These are phyloP conservation scores for Metaphire vulgaris DNA, from an alignment of 1,140 invertebrate genomes.

Conservation along the genomic window DNA sequence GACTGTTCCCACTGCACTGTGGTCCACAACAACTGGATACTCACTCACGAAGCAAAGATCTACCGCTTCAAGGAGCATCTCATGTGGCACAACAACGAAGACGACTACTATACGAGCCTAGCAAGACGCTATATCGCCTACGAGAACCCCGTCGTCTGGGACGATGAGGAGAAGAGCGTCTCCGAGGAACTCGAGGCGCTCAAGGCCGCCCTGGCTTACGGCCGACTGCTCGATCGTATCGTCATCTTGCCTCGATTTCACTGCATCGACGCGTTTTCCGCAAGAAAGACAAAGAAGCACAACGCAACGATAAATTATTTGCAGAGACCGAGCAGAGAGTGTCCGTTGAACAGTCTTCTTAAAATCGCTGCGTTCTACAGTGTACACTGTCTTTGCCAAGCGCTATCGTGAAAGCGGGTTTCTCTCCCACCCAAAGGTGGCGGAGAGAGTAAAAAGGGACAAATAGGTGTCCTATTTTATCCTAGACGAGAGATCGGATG, in stretches of 20 bases:
- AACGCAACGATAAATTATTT: too few relatives aligned
- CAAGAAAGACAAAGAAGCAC: too few relatives aligned
- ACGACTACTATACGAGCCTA: conserved; percentile 24
- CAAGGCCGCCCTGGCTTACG: conserved; percentile 18
- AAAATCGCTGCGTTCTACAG: conserved; percentile 24
- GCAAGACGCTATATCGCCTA: conserved; percentile 15
- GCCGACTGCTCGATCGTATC: conserved; percentile 19
- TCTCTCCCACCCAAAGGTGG: conserved; percentile 19
- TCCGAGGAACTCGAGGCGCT: conserved; percentile 15
- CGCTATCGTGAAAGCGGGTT: conserved; percentile 27
- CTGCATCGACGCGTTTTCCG: conserved; percentile 8
- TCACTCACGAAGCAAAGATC: conserved; percentile 26
- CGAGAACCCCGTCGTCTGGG: conserved; percentile 8
- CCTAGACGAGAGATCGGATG: too few relatives aligned
- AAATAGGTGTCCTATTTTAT: neutral
- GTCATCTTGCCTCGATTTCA: conserved; percentile 29
- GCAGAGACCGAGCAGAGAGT: too few relatives aligned
- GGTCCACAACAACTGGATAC: conserved; percentile 31
- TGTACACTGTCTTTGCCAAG: neutral
- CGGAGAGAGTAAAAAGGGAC: conserved; percentile 1
- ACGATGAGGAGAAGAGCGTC: neutral
- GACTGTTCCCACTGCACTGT: conserved; percentile 11
- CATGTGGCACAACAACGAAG: conserved; percentile 23
- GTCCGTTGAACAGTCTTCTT: conserved; percentile 24
- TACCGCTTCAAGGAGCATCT: conserved; percentile 26